Evolutionary conservation across 53 echinoderm and acorn worm species (phyloP), one percentile per base, ranked within the genome.

Genomic region (Luidia sarsii): DNA sequence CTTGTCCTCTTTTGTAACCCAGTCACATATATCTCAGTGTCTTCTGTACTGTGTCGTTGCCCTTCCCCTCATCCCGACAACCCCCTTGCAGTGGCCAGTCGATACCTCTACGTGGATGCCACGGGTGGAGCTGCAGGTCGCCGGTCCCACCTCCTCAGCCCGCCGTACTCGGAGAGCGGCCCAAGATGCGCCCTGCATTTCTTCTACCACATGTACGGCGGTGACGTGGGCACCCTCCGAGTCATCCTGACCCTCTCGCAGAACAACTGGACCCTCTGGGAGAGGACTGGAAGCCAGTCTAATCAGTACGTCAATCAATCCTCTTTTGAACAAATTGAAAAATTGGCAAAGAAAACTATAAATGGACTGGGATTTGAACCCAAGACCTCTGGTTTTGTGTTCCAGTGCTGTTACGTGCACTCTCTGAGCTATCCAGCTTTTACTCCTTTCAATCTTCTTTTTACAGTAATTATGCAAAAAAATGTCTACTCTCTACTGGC

Each of bases 181-280:
- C 84, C 84, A 3, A 39, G 41, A 4, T 84, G 84, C 39, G n/a
- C 20, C 16, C 49, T 84, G 7, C 84, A 84, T 64, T 72, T 84
- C 73, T 70, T 48, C 61, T 84, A 84, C 39, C 73, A 71, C 84
- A 84, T 73, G 73, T 30, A 71, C 13, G 73, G 84, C 49, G 50
- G 64, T 2, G 51, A 84, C 9, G 53, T 64, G 14, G 84, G 73
- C 22, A 84, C 15, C 39, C 64, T 72, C 5, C 64, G 72, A 14
- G 64, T 72, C 19, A 16, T 84, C 14, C 84, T 84, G 0, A 50
- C 20, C 15, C 48, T 63, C 7, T 52, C 14, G 1, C 51, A 53
- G 36, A 63, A 48, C 62, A 73, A 64, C 49, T 28, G 36, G 24
- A 54, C 64, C 53, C 45, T 84, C 27, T 84, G 72, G 84, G 73